Evolutionary conservation across 2,888 invertebrate species (phyloP), one percentile per base, ranked within the genome.

Genomic region (Neoscelio sp.): DNA sequence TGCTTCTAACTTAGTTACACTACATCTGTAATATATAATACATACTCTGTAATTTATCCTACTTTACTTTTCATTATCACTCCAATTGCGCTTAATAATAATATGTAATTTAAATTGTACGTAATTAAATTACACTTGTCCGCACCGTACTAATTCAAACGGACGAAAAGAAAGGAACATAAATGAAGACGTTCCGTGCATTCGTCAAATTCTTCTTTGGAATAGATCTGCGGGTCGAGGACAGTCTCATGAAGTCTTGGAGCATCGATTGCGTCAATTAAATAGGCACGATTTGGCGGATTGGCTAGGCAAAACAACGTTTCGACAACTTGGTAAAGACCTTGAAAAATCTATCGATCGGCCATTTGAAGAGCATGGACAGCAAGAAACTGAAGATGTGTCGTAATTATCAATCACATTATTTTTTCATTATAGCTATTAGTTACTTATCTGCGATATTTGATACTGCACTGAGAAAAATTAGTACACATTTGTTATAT

Each of bases 231-330:
- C 93, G 87, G 94, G 94, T 1, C 91, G 87, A 82, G 92, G 92
- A 0, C 92, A 92, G 85, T 92, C 92, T 2, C 94, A 94, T 80
- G 92, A 92, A 82, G 84, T 91, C 8, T 82, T 94, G 7, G 91
- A 91, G 46, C 92, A 91, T 40, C 91, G 94, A 81, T 87, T 95
- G 17, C 91, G 92, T 3, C 94, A 94, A 87, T 89, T 94, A 67
- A 92, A 92, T 15, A 92, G 92, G 80, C 75, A 80, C 0, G 92
- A 93, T 77, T 86, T 94, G 54, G 94, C 94, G 0, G 92, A 93
- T 81, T 94, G 94, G 94, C 85, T 95, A 0, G 93, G 93, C 5
- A 91, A 89, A 73, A 91, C 92, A 0, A 92, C 93, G 0, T 94
- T 93, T 84, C 90, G 91, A 35, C 91, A 93, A 80, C 86, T 94